Evolutionary conservation across 2,113 vertebrate genomes (phyloP).

Genomic region (Nipponia nippon): DNA sequence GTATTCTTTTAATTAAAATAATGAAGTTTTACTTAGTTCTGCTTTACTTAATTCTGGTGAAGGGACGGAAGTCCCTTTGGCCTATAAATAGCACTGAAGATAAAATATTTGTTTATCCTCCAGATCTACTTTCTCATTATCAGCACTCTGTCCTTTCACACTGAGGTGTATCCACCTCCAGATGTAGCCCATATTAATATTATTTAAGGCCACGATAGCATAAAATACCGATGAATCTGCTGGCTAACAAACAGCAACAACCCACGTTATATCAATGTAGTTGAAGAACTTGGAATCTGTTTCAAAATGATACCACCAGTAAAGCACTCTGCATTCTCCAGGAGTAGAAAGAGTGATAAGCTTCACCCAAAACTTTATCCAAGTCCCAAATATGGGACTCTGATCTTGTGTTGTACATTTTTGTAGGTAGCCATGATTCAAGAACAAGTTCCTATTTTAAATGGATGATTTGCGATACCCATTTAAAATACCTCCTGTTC

Average conservation of each 20-base stretch:
- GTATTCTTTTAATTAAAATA: not conserved
- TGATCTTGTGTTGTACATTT: not conserved
- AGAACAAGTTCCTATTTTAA: not conserved
- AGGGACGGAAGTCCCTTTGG: not conserved
- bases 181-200: not conserved
- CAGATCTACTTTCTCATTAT: not conserved
- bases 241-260: not conserved
- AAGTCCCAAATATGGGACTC: not conserved
- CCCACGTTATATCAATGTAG: rapidly evolving
- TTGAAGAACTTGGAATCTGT: not conserved
- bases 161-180: not conserved
- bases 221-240: not conserved
- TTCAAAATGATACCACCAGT: not conserved
- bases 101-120: not conserved
- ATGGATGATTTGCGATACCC: not conserved
- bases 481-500: not conserved
- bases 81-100: not conserved
- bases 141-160: not conserved
- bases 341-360: not conserved
- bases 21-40: not conserved
- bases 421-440: not conserved
- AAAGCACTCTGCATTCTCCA: not conserved
- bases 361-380: not conserved
- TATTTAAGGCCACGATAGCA: not conserved
- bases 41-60: not conserved